Percentiles rank a stretch among this genome's conserved stretches.
These are phyloP conservation scores for Blastobasis adustella DNA, from an alignment of 2,888 invertebrate genomes.

Conservation along the genomic window DNA sequence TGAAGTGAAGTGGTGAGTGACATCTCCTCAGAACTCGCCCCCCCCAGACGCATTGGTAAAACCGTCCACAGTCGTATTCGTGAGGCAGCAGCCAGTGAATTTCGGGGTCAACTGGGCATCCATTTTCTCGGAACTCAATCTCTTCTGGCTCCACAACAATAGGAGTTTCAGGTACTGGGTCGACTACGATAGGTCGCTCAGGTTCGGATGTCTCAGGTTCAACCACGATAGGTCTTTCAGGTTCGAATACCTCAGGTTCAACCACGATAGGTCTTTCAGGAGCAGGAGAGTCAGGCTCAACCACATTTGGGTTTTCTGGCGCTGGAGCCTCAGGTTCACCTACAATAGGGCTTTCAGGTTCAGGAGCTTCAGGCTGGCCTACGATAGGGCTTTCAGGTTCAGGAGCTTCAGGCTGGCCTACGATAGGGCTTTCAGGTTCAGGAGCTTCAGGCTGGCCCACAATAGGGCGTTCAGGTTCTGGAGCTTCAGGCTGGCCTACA, in stretches of 20 bases:
- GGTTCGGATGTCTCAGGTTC: background rate
- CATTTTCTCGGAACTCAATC: slow-evolving; percentile 25
- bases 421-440: no score
- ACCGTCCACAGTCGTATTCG: slow-evolving; percentile 35
- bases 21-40: slow-evolving; percentile 29
- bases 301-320: slow-evolving; percentile 28
- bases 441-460: no score
- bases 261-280: slow-evolving; percentile 5
- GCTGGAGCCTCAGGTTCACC: no score
- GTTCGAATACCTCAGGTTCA: background rate
- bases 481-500: no score
- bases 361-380: no score
- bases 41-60: slow-evolving; percentile 56
- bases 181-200: background rate
- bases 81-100: slow-evolving; percentile 35
- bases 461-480: no score
- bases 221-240: background rate
- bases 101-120: slow-evolving; percentile 36
- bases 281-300: slow-evolving; percentile 25
- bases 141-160: background rate
- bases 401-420: background rate
- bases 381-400: slow-evolving; percentile 2
- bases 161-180: background rate
- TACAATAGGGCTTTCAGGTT: slow-evolving; percentile 23
- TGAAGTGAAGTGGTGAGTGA: slow-evolving; percentile 35